A percentile compares a stretch with the other conserved stretches of the same genome.
These are phyloP conservation scores for Matsumurasca onukii DNA, from an alignment of 1,140 invertebrate genomes.

Conservation along the genomic window DNA sequence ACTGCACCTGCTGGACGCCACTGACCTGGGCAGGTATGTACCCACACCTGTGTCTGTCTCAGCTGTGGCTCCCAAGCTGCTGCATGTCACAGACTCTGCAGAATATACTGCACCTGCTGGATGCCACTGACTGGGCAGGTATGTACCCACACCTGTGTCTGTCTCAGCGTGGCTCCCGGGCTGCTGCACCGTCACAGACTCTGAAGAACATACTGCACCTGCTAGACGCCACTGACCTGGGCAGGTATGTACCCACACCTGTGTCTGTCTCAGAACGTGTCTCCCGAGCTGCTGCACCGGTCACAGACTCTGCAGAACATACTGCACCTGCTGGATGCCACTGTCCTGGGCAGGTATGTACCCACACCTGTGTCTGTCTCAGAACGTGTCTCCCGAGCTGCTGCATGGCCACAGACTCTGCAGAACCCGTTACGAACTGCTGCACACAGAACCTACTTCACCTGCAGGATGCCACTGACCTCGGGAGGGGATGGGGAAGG, in stretches of 20 bases:
- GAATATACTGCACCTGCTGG: slow-evolving; percentile 71
- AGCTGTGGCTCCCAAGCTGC: slow-evolving; percentile 62
- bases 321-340: slow-evolving; percentile 65
- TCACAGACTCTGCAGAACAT: slow-evolving; percentile 74
- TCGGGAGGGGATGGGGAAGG: too few relatives aligned
- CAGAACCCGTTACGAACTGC: too few relatives aligned
- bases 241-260: slow-evolving; percentile 68
- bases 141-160: slow-evolving; percentile 78
- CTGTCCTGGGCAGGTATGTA: slow-evolving; percentile 66
- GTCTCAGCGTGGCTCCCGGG: slow-evolving; percentile 68
- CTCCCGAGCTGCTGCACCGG: slow-evolving; percentile 61
- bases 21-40: slow-evolving; percentile 66
- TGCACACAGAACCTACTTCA: too few relatives aligned
- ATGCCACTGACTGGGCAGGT: slow-evolving; percentile 69
- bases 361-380: too few relatives aligned
- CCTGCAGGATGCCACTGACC: too few relatives aligned
- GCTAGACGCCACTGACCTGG: slow-evolving; percentile 66
- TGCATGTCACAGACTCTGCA: slow-evolving; percentile 69
- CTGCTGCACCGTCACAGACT: slow-evolving; percentile 67
- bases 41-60: slow-evolving; percentile 76
- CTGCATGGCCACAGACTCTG: too few relatives aligned
- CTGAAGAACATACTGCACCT: slow-evolving; percentile 72
- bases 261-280: slow-evolving; percentile 76
- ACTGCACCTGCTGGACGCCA: slow-evolving; percentile 65
- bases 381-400: too few relatives aligned